Base-by-base conservation (phyloP, 2,888 invertebrate species). In the Drosophila helvetica region DNA sequence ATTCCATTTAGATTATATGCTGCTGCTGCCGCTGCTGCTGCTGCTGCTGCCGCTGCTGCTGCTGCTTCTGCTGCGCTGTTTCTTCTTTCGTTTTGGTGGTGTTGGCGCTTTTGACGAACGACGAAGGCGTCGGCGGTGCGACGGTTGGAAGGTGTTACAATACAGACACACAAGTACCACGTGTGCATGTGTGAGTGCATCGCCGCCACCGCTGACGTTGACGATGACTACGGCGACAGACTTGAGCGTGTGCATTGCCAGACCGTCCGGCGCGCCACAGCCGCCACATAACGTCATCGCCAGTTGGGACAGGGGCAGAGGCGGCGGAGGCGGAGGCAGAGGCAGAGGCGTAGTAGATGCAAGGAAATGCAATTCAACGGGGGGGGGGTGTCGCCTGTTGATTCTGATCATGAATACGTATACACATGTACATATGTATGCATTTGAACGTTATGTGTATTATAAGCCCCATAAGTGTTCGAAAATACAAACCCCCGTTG, bases 1-100 rank as follows among this genome's bases (percentile, higher is more conserved):
- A 86, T 81, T 86, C 78, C 84, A 85, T 75, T 86, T 83, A 81
- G 78, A 86, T 86, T 83, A 82, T 83, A 69, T 80, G 75, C 82
- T 75, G 73, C 68, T 65, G 33, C 62, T 62, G 52, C 51, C 33
- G 53, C 56, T 60, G 55, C 52, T 62, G 47, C 50, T 66, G 50
- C 47, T 63, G 52, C 46, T n/a, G n/a, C n/a, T 80, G 75, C 82
- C 74, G 73, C 68, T 65, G 33, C 62, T 62, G 52, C 51, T 43
- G 53, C 56, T 60, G 55, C 52, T 62, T 50, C 50, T 66, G 50
- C 47, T 63, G 52, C 46, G 15, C 63, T 60, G 25, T 18, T 60
- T 18, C 60, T 18, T 58, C 38, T 22, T 33, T 7, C 47, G 7
- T 18, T 19, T 47, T 46, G 50, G 67, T 79, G 61, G 71, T 80